Percentiles rank a stretch among this genome's conserved stretches.
These are phyloP conservation scores for Psittacula cyanocephala DNA, from an alignment of 2,113 vertebrate species.

Conservation along the genomic window DNA sequence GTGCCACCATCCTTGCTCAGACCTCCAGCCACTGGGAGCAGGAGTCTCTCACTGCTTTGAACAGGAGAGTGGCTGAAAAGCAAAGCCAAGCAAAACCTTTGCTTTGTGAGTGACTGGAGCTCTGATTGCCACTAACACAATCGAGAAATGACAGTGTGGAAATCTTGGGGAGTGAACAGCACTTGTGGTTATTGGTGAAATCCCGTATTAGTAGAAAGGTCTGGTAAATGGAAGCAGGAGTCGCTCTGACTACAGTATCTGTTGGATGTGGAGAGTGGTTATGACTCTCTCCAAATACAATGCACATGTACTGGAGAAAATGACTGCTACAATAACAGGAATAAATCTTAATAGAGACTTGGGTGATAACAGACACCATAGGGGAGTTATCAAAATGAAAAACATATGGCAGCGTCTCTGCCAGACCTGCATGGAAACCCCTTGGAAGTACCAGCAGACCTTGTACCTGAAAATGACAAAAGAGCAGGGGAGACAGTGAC, in stretches of 20 bases:
- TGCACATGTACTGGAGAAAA: conserved; percentile 62
- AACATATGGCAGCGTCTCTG: conserved; percentile 10
- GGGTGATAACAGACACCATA: conserved; percentile 68
- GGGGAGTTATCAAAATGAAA: conserved; percentile 66
- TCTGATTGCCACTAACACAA: not conserved
- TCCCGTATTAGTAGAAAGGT: conserved; percentile 54
- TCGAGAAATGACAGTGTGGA: conserved; percentile 12
- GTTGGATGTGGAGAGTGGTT: conserved; percentile 65
- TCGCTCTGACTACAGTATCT: conserved; percentile 63
- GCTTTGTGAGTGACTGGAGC: not conserved
- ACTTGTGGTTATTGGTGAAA: conserved; percentile 63
- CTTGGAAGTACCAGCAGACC: not conserved
- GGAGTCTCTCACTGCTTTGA: not conserved
- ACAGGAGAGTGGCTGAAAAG: not conserved
- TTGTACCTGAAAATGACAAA: conserved; percentile 7
- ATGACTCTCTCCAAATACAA: conserved; percentile 63
- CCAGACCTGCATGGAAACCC: conserved; percentile 47
- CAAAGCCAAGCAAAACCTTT: conserved; percentile 9
- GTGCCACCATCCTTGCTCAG: fast-evolving
- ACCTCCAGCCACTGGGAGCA: not conserved
- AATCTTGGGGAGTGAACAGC: conserved; percentile 47
- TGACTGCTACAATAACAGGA: conserved; percentile 66
- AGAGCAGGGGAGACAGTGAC: not conserved
- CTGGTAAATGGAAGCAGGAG: conserved; percentile 63
- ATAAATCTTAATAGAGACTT: conserved; percentile 72